These are phyloP conservation scores for Lepidostoma basale DNA, from an alignment of 1,140 invertebrate species.

Conservation along the genomic window DNA sequence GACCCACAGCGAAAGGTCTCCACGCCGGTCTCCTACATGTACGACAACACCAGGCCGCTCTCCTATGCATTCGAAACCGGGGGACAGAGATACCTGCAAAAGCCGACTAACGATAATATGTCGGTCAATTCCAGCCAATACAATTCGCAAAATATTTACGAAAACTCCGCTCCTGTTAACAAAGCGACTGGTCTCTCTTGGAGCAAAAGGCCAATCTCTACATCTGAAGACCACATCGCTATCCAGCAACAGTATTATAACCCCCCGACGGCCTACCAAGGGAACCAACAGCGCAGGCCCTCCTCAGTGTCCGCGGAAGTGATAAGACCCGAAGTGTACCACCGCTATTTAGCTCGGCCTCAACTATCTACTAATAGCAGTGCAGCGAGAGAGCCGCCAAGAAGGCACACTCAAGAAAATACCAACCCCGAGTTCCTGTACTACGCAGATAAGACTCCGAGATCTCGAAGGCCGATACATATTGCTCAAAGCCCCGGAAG, in stretches of 20 bases:
- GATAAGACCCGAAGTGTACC: conserved; percentile 46
- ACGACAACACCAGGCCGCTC: conserved; percentile 59
- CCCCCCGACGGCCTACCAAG: conserved; percentile 47
- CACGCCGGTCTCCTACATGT: conserved; percentile 59
- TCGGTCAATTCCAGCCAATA: neutral
- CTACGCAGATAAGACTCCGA: conserved; percentile 69
- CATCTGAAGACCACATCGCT: conserved; percentile 64
- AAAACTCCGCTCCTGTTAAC: conserved; percentile 27
- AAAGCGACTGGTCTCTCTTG: conserved; percentile 23
- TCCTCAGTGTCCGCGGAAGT: conserved; percentile 64
- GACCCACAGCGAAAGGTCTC: conserved; percentile 67
- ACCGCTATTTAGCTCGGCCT: conserved; percentile 35
- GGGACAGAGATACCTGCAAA: conserved; percentile 14
- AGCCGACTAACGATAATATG: neutral
- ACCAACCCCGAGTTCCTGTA: conserved; percentile 63
- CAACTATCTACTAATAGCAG: conserved; percentile 24
- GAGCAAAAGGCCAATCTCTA: conserved; percentile 56
- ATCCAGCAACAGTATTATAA: conserved; percentile 55
- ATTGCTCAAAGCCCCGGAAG: conserved; percentile 48
- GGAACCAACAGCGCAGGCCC: conserved; percentile 57
- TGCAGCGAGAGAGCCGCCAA: neutral
- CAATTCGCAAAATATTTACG: conserved; percentile 35
- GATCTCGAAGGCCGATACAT: conserved; percentile 70
- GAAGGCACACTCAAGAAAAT: conserved; percentile 36
- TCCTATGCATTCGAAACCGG: conserved; percentile 59